Evolutionary conservation across 1,140 invertebrate species (phyloP).

Genomic region (Dinoponera quadriceps): DNA sequence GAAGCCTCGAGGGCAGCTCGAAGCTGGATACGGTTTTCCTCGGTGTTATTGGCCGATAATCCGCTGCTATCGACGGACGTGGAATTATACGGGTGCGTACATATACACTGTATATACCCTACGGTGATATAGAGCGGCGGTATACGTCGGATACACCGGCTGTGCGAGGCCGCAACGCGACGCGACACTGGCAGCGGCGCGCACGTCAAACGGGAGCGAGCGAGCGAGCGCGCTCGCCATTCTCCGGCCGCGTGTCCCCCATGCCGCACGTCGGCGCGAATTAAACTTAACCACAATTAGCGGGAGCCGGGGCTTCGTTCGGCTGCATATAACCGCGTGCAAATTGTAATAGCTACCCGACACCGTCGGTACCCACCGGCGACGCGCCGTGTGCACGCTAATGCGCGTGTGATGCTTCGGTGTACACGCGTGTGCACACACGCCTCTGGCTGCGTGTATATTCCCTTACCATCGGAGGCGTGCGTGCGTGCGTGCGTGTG

Average conservation of each 20-base stretch:
- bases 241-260: slow-evolving; percentile 14
- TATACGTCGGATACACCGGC: slow-evolving; percentile 54
- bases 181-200: slow-evolving; percentile 11
- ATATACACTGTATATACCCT: slow-evolving; percentile 28
- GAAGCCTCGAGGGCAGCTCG: slow-evolving; percentile 54
- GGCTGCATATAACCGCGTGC: slow-evolving; percentile 71
- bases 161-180: slow-evolving; percentile 30
- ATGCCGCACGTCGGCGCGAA: slow-evolving; percentile 67
- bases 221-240: slow-evolving; percentile 10
- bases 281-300: slow-evolving; percentile 80
- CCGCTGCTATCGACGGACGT: slow-evolving; percentile 66
- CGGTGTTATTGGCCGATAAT: slow-evolving; percentile 76
- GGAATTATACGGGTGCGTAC: slow-evolving; percentile 56
- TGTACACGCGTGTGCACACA: not conserved
- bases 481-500: not conserved
- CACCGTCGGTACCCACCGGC: slow-evolving; percentile 17
- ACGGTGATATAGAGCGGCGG: slow-evolving; percentile 36
- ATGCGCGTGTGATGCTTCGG: slow-evolving; percentile 20
- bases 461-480: no score
- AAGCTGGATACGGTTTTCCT: slow-evolving; percentile 66
- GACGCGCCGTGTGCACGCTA: not conserved
- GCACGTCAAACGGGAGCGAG: slow-evolving; percentile 60
- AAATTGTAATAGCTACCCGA: slow-evolving; percentile 75
- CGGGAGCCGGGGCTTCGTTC: slow-evolving; percentile 67
- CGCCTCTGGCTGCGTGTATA: not conserved